Evolutionary conservation across 2,888 invertebrate genomes (phyloP), one percentile per base, ranked within the genome.

Genomic region (Pristionchus fissidentatus): DNA sequence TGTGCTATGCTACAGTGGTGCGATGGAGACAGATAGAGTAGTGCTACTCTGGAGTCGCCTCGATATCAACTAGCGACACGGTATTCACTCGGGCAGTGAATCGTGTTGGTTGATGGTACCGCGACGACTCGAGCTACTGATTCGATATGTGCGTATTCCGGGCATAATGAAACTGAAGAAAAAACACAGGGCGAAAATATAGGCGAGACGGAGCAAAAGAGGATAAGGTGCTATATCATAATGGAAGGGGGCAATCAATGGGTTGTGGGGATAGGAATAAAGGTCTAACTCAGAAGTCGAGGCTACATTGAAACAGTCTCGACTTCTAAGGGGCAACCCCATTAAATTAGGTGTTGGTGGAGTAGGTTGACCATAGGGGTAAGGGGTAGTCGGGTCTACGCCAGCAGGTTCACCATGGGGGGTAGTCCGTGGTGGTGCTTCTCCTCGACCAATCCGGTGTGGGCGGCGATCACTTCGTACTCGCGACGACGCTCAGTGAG

Each of bases 331-430:
- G n/a, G n/a, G n/a, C n/a, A n/a, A n/a, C n/a, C n/a, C n/a, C n/a
- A n/a, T n/a, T n/a, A n/a, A n/a, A n/a, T n/a, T n/a, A n/a, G n/a
- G n/a, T n/a, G n/a, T n/a, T n/a, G n/a, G n/a, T n/a, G n/a, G n/a
- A n/a, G n/a, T n/a, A n/a, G n/a, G n/a, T n/a, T n/a, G n/a, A n/a
- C n/a, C n/a, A n/a, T 49, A 49, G 13, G 49, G 10, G 19, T 15
- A 49, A 15, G 49, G 49, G 19, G 10, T 10, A 49, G 29, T 29
- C 75, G 29, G 15, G 4, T 77, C 75, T 81, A 81, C 19, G 60
- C 80, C 0, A 81, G 80, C 10, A 81, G 80, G 32, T 81, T 46
- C n/a, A 81, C 80, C 80, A 81, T 81, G 3, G 80, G 80, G 22
- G 80, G 80, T 22, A 81, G 60, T 10, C 80, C 80, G 22, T 55